Conservation (phyloP, 2,113 vertebrate species). For the Atherinomorus stipes region DNA sequence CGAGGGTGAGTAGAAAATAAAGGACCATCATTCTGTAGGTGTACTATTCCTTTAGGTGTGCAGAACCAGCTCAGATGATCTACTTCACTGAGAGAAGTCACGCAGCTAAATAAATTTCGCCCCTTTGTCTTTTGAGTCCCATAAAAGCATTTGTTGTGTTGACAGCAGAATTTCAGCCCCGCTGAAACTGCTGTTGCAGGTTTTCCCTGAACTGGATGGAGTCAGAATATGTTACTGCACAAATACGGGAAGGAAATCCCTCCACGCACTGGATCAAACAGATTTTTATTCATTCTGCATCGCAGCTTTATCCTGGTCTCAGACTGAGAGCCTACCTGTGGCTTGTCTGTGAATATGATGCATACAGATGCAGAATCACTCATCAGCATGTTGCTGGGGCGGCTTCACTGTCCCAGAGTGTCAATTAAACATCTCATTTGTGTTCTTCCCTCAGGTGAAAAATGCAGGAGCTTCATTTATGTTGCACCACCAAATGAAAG, state of each 20-base stretch:
- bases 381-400: not conserved
- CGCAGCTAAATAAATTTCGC: too few species aligned
- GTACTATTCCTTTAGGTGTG: too few species aligned
- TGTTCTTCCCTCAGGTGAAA: constrained; percentile 86
- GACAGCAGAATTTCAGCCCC: constrained; percentile 8
- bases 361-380: not conserved
- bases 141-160: constrained; percentile 1
- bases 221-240: constrained; percentile 5
- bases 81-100: too few species aligned
- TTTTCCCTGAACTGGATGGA: not conserved
- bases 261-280: constrained; percentile 11
- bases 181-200: not conserved
- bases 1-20: too few species aligned
- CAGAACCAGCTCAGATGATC: constrained; percentile 9
- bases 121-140: not conserved
- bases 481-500: constrained; percentile 88
- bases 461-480: constrained; percentile 89
- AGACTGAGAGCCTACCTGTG: not conserved
- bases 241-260: constrained; percentile 22
- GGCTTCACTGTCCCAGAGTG: not conserved
- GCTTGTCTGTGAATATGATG: not conserved
- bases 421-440: constrained; percentile 16
- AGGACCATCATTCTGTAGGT: too few species aligned
- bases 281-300: not conserved
- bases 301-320: constrained; percentile 1